Evolutionary conservation across 30 jellyfish, hydroid and myxozoan genomes (phyloP).

Genomic region (Hydractinia symbiolongicarpus): DNA sequence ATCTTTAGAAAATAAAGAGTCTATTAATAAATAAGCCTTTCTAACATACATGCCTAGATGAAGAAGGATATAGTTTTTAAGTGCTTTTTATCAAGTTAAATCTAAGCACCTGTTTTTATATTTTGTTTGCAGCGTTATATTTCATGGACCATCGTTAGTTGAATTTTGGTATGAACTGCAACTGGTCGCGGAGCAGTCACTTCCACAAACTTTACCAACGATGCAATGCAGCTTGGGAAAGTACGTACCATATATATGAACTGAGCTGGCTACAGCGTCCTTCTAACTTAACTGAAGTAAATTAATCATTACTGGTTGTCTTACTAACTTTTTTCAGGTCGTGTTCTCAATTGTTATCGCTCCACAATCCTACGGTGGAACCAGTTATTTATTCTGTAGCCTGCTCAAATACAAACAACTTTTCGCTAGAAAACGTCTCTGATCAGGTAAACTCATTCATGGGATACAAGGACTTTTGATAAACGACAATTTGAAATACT

Average conservation of each 20-base stretch:
- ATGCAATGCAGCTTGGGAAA: conserved; percentile 92
- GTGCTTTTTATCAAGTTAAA: neutral
- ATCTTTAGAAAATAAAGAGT: too few species aligned
- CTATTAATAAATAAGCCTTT: too few species aligned
- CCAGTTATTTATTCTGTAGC: conserved; percentile 34
- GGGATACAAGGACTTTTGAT: neutral
- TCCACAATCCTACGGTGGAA: conserved; percentile 64
- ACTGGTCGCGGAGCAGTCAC: conserved; percentile 46
- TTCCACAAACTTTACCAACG: conserved; percentile 47
- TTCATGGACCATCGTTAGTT: conserved; percentile 61
- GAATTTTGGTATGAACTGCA: conserved; percentile 89
- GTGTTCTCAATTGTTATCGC: conserved; percentile 62
- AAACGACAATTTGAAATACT: too few species aligned
- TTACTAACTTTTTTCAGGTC: conserved; percentile 28
- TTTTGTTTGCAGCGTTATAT: conserved; percentile 54
- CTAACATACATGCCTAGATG: neutral
- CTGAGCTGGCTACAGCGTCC: neutral
- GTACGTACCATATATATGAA: conserved; percentile 10
- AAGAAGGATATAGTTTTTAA: neutral
- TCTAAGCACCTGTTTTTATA: neutral
- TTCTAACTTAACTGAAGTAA: neutral
- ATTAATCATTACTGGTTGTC: too few species aligned
- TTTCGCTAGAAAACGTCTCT: conserved; percentile 34
- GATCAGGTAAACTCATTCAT: conserved; percentile 25
- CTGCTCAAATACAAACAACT: conserved; percentile 61